Percentiles rank a stretch among this genome's conserved stretches.
Conservation (phyloP, 2,797 vertebrate genomes). For the Propithecus perrieri region DNA sequence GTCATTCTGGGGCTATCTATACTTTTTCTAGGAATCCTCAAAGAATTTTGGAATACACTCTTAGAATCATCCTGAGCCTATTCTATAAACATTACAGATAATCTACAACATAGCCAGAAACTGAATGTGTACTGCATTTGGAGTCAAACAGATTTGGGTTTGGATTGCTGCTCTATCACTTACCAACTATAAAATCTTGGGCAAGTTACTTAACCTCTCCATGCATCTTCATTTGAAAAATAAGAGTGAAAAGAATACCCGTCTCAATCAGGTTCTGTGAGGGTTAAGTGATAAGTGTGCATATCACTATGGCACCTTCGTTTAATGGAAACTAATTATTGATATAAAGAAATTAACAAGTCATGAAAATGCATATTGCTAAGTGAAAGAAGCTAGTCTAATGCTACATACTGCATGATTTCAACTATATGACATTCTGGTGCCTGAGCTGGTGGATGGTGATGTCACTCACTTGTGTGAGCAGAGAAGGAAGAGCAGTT, state of each 20-base stretch:
- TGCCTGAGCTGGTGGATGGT: neutral
- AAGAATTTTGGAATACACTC: neutral
- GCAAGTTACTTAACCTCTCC: neutral
- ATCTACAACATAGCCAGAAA: neutral
- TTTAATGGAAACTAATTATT: too few relatives aligned
- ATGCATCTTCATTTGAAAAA: constrained; percentile 14
- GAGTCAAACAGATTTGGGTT: neutral
- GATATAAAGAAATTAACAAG: too few relatives aligned
- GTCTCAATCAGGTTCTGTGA: neutral
- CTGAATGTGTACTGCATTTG: neutral
- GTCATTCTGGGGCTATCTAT: neutral
- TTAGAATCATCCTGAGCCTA: neutral
- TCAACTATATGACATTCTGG: too few relatives aligned
- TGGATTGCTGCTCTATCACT: neutral
- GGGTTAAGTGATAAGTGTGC: neutral
- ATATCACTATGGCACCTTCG: too few relatives aligned
- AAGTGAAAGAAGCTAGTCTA: too few relatives aligned
- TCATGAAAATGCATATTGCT: too few relatives aligned
- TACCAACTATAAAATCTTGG: neutral
- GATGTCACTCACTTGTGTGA: neutral
- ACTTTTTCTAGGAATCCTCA: neutral
- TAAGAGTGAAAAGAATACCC: neutral
- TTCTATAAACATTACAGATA: neutral
- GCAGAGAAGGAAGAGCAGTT: neutral
- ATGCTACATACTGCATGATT: too few relatives aligned